Conservation (phyloP, 2,888 invertebrate species). For the Athripsodes cinereus region DNA sequence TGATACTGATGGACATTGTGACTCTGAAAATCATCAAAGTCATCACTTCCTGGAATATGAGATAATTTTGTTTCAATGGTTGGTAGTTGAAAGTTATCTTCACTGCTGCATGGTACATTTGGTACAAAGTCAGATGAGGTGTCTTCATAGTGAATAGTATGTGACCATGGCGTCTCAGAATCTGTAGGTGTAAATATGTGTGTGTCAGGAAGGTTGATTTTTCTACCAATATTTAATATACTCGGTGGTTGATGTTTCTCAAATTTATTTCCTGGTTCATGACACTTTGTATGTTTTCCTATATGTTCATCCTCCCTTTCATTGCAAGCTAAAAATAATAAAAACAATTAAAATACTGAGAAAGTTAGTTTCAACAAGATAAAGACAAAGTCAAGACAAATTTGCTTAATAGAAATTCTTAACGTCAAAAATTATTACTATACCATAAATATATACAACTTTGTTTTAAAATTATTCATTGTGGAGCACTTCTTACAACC, state of each 20-base stretch:
- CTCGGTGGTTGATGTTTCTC: constrained; percentile 25
- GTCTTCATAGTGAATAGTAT: constrained; percentile 45
- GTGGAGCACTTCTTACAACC: no score
- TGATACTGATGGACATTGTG: constrained; percentile 5
- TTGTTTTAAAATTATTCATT: no score
- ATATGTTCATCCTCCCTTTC: constrained; percentile 24
- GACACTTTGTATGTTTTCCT: constrained; percentile 1
- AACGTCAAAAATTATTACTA: no score
- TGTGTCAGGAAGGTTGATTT: constrained; percentile 47
- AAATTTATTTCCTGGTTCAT: constrained; percentile 10
- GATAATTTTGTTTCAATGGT: not conserved
- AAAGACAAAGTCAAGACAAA: not conserved
- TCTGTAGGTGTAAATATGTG: constrained; percentile 50
- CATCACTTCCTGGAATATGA: constrained; percentile 6
- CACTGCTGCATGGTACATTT: not conserved
- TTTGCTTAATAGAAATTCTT: no score
- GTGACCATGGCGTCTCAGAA: constrained; percentile 48
- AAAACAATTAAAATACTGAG: not conserved
- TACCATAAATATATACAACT: no score
- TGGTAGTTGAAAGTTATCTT: not conserved
- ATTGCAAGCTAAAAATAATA: constrained; percentile 25
- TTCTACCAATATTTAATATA: constrained; percentile 43
- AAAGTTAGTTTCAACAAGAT: not conserved
- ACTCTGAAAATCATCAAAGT: constrained; percentile 25
- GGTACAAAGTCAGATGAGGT: constrained; percentile 29